Evolutionary conservation across 2,797 vertebrate genomes (phyloP), one percentile per base, ranked within the genome.

Genomic region (Cynopterus sphinx): DNA sequence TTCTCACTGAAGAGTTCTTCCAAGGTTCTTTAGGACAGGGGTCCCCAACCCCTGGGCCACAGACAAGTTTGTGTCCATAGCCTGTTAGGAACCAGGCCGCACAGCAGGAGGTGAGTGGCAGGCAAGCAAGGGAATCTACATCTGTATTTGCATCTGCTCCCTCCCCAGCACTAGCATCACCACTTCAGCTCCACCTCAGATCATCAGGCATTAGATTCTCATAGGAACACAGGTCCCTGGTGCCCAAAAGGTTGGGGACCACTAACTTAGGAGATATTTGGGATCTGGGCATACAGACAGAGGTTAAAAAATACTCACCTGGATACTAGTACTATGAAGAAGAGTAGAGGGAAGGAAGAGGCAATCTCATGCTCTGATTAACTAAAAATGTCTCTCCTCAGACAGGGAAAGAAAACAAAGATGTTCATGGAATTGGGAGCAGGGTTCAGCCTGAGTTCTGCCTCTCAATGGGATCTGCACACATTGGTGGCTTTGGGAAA

Each of bases 301-400:
- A 74, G n/a, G 39, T 12, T 0, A 9, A 26, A 28, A 90, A 90
- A 92, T 24, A 51, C 26, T 74, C 28, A 26, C 21, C 33, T 33
- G 61, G 49, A 53, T 93, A n/a, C 81, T 46, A 82, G 79, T 59
- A 55, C 39, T 26, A 41, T 31, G 28, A 33, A 70, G n/a, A 36
- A 16, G 5, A n/a, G 3, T 53, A 13, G 9, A 12, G 53, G 21
- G 10, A 63, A 63, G 43, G 49, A 21, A 74, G 74, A 75, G 6
- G 33, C 55, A 92, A 33, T 21, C 13, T 9, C 36, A 33, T 24
- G 16, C 49, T 46, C 65, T 77, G 53, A 67, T 49, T 67, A 65
- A 74, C 1, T 93, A 36, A 95, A 91, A 83, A 77, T 24, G 24
- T n/a, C 63, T 94, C 39, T 90, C 67, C 90, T 96, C 24, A 46